These are phyloP conservation scores for Chromoteleia sp. DNA, from an alignment of 2,888 invertebrate genomes.

Conservation along the genomic window DNA sequence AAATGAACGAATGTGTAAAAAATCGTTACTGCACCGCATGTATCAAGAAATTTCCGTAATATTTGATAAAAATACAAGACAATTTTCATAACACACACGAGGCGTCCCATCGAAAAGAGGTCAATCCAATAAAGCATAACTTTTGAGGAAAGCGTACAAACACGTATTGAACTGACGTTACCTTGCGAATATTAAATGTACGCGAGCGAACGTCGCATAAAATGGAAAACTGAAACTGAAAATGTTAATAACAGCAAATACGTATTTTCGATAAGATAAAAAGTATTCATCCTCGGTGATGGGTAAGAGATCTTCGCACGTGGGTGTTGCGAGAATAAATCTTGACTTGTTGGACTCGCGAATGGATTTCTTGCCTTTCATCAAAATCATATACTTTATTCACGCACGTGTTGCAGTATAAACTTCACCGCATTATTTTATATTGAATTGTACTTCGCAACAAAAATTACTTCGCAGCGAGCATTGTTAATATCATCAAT, in stretches of 20 bases:
- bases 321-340: conserved; percentile 56
- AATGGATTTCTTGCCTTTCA: conserved; percentile 54
- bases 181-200: conserved; percentile 55
- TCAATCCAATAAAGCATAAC: conserved; percentile 55
- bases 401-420: conserved; percentile 20
- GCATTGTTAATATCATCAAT: too few species aligned
- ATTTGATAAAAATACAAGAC: conserved; percentile 40
- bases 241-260: conserved; percentile 57
- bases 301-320: conserved; percentile 32
- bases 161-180: conserved; percentile 55
- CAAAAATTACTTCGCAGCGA: background rate
- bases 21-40: background rate
- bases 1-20: too few species aligned
- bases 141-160: conserved; percentile 41
- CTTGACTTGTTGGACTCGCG: conserved; percentile 46
- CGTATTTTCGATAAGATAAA: conserved; percentile 50
- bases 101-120: conserved; percentile 40
- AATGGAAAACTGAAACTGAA: conserved; percentile 52
- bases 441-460: background rate
- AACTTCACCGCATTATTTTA: conserved; percentile 41
- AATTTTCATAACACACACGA: conserved; percentile 31
- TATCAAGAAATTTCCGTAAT: conserved; percentile 20
- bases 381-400: conserved; percentile 48
- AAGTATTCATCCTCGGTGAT: conserved; percentile 17
- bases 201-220: conserved; percentile 14